A percentile compares a stretch with the other conserved stretches of the same genome.
Evolutionary conservation across 2,888 invertebrate genomes (phyloP).

Genomic region (Coremacera marginata): DNA sequence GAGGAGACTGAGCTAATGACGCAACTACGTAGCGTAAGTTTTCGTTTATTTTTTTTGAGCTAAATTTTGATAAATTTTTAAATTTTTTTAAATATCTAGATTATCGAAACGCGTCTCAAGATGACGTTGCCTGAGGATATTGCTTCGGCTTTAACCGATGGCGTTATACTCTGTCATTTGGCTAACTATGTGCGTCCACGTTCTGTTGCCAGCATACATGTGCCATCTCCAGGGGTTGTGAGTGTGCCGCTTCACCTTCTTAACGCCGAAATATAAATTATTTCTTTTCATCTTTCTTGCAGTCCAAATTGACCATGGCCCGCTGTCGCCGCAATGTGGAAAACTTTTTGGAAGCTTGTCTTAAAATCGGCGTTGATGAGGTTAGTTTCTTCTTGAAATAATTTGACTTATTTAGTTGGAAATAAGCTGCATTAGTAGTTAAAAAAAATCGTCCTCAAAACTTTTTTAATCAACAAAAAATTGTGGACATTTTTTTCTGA

Average conservation of each 20-base stretch:
- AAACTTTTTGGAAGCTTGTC: conserved; percentile 94
- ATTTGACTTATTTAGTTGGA: not conserved
- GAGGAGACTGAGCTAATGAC: conserved; percentile 89
- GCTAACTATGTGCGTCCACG: conserved; percentile 93
- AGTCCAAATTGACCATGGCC: conserved; percentile 96
- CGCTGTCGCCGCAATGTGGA: conserved; percentile 95
- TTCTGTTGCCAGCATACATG: conserved; percentile 93
- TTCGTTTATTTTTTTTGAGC: not conserved
- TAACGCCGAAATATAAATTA: not conserved
- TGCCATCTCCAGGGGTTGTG: conserved; percentile 92
- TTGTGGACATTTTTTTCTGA: conserved; percentile 2
- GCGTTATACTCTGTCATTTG: conserved; percentile 93
- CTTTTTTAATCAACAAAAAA: conserved; percentile 35
- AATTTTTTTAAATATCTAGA: conserved; percentile 72
- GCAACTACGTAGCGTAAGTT: conserved; percentile 83
- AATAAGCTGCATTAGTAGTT: not conserved
- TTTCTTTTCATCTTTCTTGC: conserved; percentile 71
- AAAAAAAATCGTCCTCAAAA: conserved; percentile 33
- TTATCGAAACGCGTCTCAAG: conserved; percentile 90
- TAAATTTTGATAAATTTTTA: no score
- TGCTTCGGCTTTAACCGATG: conserved; percentile 87
- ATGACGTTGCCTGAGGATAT: conserved; percentile 90
- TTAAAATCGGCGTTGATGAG: conserved; percentile 93
- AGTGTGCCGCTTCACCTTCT: conserved; percentile 63
- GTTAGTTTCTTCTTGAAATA: conserved; percentile 42